phyloP scores from a whole-genome alignment of 2,888 invertebrate species.

The Punctoribates punctum region DNA sequence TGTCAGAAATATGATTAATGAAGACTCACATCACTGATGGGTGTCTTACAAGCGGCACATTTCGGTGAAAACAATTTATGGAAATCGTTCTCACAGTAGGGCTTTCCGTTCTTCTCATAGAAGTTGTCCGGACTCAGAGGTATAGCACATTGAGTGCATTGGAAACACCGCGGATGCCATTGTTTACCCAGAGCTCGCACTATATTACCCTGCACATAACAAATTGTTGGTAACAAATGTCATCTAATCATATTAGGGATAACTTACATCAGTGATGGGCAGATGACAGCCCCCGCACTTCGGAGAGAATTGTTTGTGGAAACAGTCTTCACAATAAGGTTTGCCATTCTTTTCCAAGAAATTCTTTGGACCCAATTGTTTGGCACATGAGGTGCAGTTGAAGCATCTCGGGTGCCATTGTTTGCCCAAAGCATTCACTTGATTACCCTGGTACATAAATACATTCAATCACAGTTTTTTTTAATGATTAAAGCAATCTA shows the following conservation, averaged over 20 bases:
- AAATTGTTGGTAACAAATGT: too few relatives aligned
- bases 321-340: slow-evolving; percentile 95
- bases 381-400: slow-evolving; percentile 93
- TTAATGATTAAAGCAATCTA: too few relatives aligned
- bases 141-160: slow-evolving; percentile 93
- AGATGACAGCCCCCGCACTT: slow-evolving; percentile 98
- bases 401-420: slow-evolving; percentile 99
- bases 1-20: too few relatives aligned
- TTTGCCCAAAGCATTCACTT: slow-evolving; percentile 73
- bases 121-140: slow-evolving; percentile 96
- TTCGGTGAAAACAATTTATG: slow-evolving; percentile 93
- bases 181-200: slow-evolving; percentile 79
- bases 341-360: slow-evolving; percentile 96
- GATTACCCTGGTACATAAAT: slow-evolving; percentile 17
- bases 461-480: too few relatives aligned
- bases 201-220: slow-evolving; percentile 31
- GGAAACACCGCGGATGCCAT: slow-evolving; percentile 99
- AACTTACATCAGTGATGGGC: slow-evolving; percentile 71
- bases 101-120: slow-evolving; percentile 93
- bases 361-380: slow-evolving; percentile 93
- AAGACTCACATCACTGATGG: slow-evolving; percentile 5
- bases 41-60: background rate
- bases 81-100: slow-evolving; percentile 95
- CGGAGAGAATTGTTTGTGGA: slow-evolving; percentile 97
- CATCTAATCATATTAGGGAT: too few relatives aligned